phyloP scores from a whole-genome alignment of 2,113 vertebrate genomes.

The Oreochromis aureus region DNA sequence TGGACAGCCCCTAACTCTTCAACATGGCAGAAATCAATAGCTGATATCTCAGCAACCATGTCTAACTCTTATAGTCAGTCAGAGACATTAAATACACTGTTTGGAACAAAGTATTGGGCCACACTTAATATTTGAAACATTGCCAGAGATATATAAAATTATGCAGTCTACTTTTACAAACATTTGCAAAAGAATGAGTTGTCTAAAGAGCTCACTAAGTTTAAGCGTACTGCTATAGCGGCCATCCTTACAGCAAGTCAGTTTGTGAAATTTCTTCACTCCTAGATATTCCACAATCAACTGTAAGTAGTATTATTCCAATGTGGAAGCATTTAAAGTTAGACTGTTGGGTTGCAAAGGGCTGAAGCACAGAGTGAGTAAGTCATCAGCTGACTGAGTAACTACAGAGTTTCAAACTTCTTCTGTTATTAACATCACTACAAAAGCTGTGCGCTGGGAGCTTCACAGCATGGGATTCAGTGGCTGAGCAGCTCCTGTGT shows the following conservation, averaged over 20 bases:
- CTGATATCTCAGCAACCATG: background rate
- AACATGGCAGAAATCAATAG: background rate
- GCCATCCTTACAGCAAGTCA: background rate
- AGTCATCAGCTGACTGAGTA: background rate
- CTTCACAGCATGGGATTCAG: background rate
- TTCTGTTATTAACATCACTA: background rate
- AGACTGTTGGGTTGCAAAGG: background rate
- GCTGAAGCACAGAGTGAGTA: background rate
- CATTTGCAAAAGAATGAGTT: background rate
- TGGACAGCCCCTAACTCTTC: background rate
- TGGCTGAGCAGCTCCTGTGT: background rate
- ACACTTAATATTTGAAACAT: background rate
- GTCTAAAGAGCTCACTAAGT: background rate
- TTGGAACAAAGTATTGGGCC: background rate
- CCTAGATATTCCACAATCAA: background rate
- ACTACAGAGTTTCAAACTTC: background rate
- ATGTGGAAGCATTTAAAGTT: background rate
- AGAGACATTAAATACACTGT: background rate
- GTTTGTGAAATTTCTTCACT: background rate
- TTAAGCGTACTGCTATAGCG: background rate
- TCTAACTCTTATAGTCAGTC: background rate
- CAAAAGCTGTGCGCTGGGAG: background rate
- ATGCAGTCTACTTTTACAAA: background rate
- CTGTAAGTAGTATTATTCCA: background rate
- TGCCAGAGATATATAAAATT: background rate